Percentiles rank a stretch among this genome's conserved stretches.
These are phyloP conservation scores for Oikopleura dioica DNA, from an alignment of 23 tunicate species.

Conservation along the genomic window DNA sequence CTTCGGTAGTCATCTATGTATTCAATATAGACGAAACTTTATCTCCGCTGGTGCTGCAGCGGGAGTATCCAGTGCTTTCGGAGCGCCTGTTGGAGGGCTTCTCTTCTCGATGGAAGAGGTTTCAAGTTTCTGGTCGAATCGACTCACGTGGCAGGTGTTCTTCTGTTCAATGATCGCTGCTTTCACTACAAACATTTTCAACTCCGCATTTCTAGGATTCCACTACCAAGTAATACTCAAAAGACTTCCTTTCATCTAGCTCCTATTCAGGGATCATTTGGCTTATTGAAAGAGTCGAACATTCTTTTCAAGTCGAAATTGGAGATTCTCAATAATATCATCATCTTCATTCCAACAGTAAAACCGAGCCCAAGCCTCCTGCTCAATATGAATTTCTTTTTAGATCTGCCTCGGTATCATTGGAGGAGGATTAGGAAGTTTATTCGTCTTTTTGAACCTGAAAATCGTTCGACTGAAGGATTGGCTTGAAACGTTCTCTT, in stretches of 20 bases:
- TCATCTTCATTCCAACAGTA: background rate
- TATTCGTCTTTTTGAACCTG: slow-evolving; percentile 59
- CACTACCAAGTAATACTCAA: no score
- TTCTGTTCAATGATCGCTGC: slow-evolving; percentile 98
- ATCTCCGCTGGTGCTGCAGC: slow-evolving; percentile 99
- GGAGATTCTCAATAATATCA: slow-evolving; percentile 7
- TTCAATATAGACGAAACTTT: slow-evolving; percentile 38
- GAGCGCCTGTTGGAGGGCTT: slow-evolving; percentile 99
- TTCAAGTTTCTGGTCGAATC: slow-evolving; percentile 91
- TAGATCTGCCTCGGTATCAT: slow-evolving; percentile 31
- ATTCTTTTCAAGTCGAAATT: slow-evolving; percentile 54
- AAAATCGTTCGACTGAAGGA: slow-evolving; percentile 51
- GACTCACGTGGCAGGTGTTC: slow-evolving; percentile 92
- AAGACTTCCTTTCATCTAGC: no score
- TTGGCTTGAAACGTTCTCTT: slow-evolving; percentile 24
- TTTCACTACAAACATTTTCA: slow-evolving; percentile 81
- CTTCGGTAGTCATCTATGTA: background rate
- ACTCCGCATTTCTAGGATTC: slow-evolving; percentile 77
- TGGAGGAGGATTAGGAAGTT: slow-evolving; percentile 68
- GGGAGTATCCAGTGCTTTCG: slow-evolving; percentile 95
- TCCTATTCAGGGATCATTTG: slow-evolving; percentile 60
- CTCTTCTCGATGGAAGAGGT: slow-evolving; percentile 98
- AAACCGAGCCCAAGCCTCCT: background rate
- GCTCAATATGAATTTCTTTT: background rate
- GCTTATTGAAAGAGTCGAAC: slow-evolving; percentile 66